Evolutionary conservation across 1,140 invertebrate genomes (phyloP).

Genomic region (Halictus rubicundus): DNA sequence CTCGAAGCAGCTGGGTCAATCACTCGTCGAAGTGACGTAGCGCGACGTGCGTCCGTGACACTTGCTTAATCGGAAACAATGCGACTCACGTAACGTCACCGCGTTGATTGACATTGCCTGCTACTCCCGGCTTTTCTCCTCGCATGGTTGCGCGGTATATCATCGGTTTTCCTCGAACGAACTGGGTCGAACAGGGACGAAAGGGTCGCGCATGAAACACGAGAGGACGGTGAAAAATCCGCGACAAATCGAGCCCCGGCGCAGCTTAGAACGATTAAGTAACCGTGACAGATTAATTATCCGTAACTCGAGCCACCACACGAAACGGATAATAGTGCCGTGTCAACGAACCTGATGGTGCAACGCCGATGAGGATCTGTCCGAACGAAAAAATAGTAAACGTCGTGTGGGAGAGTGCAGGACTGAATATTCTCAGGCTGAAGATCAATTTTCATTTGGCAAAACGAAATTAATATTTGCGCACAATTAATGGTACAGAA

Average conservation of each 20-base stretch:
- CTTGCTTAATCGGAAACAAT: constrained; percentile 57
- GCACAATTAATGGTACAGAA: too few relatives aligned
- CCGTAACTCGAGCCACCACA: not conserved
- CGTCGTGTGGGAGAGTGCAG: too few relatives aligned
- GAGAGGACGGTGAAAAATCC: not conserved
- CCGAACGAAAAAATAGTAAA: too few relatives aligned
- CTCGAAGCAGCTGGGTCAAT: constrained; percentile 50
- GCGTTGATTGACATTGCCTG: constrained; percentile 53
- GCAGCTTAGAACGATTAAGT: constrained; percentile 12
- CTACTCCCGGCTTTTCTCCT: not conserved
- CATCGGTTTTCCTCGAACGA: constrained; percentile 20
- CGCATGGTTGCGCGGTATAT: constrained; percentile 31
- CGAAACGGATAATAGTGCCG: not conserved
- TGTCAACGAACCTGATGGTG: too few relatives aligned
- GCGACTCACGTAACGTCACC: constrained; percentile 57
- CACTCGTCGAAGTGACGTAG: constrained; percentile 52
- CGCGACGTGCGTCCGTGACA: constrained; percentile 57
- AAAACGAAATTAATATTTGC: too few relatives aligned
- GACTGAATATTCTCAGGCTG: too few relatives aligned
- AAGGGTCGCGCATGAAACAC: not conserved
- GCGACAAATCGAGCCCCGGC: not conserved
- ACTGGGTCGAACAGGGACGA: constrained; percentile 1
- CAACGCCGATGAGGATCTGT: too few relatives aligned
- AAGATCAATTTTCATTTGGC: too few relatives aligned
- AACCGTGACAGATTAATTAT: constrained; percentile 11